These are phyloP conservation scores for Diorhabda elongata DNA, from an alignment of 1,140 invertebrate genomes.

Conservation along the genomic window DNA sequence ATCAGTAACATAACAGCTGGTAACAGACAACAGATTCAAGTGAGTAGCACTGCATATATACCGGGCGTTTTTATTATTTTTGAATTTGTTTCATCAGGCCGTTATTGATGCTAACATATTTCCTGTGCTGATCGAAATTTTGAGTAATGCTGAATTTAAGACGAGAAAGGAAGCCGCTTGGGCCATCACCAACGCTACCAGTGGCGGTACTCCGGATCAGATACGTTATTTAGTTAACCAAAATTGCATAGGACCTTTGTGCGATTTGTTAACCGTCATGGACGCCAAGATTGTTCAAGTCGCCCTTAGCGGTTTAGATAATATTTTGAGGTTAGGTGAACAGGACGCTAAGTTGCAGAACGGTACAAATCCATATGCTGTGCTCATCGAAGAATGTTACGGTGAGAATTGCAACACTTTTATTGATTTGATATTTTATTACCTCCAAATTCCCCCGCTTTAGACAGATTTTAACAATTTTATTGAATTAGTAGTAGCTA, in stretches of 20 bases:
- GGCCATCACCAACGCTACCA: slow-evolving; percentile 97
- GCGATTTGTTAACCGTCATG: slow-evolving; percentile 89
- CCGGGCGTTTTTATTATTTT: neutral
- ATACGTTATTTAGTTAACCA: slow-evolving; percentile 69
- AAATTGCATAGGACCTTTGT: slow-evolving; percentile 90
- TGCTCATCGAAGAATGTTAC: slow-evolving; percentile 92
- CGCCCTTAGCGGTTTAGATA: slow-evolving; percentile 92
- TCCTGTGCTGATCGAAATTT: slow-evolving; percentile 84
- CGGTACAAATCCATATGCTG: slow-evolving; percentile 84
- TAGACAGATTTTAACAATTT: too few species aligned
- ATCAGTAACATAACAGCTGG: slow-evolving; percentile 98
- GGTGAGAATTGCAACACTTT: slow-evolving; percentile 57
- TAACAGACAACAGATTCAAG: slow-evolving; percentile 89
- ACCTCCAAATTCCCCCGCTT: too few species aligned
- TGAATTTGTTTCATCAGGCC: slow-evolving; percentile 55
- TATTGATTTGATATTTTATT: too few species aligned
- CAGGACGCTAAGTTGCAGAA: slow-evolving; percentile 68
- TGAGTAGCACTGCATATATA: slow-evolving; percentile 35
- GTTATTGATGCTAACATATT: slow-evolving; percentile 96
- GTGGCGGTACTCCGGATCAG: slow-evolving; percentile 90
- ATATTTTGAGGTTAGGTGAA: slow-evolving; percentile 90
- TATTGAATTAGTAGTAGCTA: too few species aligned
- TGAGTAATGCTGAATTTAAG: slow-evolving; percentile 91
- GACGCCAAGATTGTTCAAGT: slow-evolving; percentile 98
- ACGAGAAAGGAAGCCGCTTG: slow-evolving; percentile 96